Evolutionary conservation across 2,888 invertebrate genomes (phyloP).

Genomic region (Drosophila setosimentum): DNA sequence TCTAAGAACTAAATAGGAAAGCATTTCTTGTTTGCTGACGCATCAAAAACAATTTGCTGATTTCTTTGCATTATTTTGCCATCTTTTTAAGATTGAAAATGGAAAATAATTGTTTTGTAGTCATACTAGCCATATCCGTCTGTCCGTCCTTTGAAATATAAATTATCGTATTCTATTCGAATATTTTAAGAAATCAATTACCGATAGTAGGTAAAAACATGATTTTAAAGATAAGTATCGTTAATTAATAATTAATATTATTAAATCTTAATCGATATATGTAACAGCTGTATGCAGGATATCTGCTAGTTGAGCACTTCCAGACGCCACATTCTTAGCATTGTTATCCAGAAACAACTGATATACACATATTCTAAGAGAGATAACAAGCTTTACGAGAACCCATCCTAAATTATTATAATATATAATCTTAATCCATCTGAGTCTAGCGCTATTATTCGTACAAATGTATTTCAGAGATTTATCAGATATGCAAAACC

Average conservation of each 20-base stretch:
- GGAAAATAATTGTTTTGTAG: neutral
- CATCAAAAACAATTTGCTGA: neutral
- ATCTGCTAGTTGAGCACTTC: neutral
- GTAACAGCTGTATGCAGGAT: neutral
- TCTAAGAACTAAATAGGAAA: neutral
- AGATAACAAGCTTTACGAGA: neutral
- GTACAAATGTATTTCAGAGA: neutral
- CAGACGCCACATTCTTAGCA: neutral
- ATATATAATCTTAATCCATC: neutral
- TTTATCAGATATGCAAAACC: neutral
- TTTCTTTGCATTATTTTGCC: neutral
- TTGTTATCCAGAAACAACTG: neutral
- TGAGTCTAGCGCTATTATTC: neutral
- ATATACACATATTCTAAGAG: neutral
- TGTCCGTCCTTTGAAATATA: neutral
- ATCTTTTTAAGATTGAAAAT: neutral
- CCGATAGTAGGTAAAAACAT: neutral
- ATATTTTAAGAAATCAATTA: neutral
- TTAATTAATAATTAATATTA: neutral
- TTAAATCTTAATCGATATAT: neutral
- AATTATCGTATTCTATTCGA: no score
- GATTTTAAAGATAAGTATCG: neutral
- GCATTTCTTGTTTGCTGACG: neutral
- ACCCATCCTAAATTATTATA: neutral
- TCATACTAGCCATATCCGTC: neutral